A percentile compares a stretch with the other conserved stretches of the same genome.
These are phyloP conservation scores for Panurus biarmicus DNA, from an alignment of 2,113 vertebrate species.

Conservation along the genomic window DNA sequence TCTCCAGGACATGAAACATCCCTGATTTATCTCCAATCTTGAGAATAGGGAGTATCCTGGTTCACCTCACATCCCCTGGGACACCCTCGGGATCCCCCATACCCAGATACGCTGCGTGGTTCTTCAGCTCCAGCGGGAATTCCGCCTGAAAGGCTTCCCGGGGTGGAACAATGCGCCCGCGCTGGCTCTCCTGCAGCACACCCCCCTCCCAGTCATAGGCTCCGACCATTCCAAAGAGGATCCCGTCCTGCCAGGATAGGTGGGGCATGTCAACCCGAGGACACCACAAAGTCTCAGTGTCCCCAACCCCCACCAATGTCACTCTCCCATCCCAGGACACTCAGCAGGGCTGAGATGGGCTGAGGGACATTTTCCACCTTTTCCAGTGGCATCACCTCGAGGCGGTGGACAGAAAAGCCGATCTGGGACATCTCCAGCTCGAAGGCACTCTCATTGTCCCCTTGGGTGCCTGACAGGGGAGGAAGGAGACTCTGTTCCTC, in stretches of 20 bases:
- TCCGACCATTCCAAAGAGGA: slow-evolving; percentile 91
- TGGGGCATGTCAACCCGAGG: background rate
- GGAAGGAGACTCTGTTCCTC: background rate
- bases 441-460: slow-evolving; percentile 89
- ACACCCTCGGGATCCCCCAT: background rate
- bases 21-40: no score
- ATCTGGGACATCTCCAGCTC: slow-evolving; percentile 97
- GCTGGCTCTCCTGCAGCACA: slow-evolving; percentile 77
- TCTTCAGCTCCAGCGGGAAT: slow-evolving; percentile 84
- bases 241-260: slow-evolving; percentile 77
- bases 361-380: background rate
- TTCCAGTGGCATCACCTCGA: slow-evolving; percentile 75
- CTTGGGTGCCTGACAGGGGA: slow-evolving; percentile 75
- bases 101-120: slow-evolving; percentile 93
- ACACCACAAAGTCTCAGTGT: background rate
- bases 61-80: background rate
- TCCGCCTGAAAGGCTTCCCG: slow-evolving; percentile 81
- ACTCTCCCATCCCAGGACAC: background rate
- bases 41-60: background rate
- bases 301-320: background rate
- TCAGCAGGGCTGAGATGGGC: background rate
- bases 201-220: slow-evolving; percentile 94
- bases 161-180: slow-evolving; percentile 68
- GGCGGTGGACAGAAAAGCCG: slow-evolving; percentile 84
- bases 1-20: background rate